Conservation (phyloP, 2,888 invertebrate genomes). For the Neocrepidodera transversa region DNA sequence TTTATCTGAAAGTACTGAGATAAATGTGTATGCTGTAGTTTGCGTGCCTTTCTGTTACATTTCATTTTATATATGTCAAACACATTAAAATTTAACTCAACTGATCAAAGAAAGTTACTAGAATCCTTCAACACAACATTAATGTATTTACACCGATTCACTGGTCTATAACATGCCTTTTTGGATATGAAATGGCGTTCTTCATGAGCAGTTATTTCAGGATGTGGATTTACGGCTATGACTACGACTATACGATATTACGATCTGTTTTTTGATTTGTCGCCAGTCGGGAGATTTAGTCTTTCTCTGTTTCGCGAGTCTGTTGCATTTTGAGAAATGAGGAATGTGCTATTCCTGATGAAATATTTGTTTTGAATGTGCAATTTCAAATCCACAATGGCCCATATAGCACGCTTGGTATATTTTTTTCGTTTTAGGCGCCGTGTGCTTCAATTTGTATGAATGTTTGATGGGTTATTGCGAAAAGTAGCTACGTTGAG, state of each 20-base stretch:
- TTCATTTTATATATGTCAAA: no score
- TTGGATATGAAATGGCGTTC: conserved; percentile 5
- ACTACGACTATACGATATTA: conserved; percentile 18
- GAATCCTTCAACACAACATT: no score
- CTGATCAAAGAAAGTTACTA: no score
- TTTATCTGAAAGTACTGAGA: no score
- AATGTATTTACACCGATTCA: not conserved
- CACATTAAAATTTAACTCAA: no score
- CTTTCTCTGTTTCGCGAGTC: conserved; percentile 11
- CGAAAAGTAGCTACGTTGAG: not conserved
- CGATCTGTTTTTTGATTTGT: conserved; percentile 21
- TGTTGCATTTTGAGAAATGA: conserved; percentile 17
- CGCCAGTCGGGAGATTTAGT: conserved; percentile 11
- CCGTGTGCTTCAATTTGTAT: not conserved
- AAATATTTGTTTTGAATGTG: conserved; percentile 13
- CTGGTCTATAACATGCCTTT: conserved; percentile 16
- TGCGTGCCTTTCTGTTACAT: no score
- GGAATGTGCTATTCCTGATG: conserved; percentile 5
- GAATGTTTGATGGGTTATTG: not conserved
- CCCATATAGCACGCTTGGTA: not conserved
- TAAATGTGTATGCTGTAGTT: no score
- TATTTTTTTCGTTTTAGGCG: not conserved
- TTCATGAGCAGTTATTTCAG: conserved; percentile 21
- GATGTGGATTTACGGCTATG: conserved; percentile 22
- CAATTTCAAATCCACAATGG: conserved; percentile 2